A percentile compares a stretch with the other conserved stretches of the same genome.
Evolutionary conservation across 2,797 vertebrate genomes (phyloP).

Genomic region (Pelochelys cantorii): DNA sequence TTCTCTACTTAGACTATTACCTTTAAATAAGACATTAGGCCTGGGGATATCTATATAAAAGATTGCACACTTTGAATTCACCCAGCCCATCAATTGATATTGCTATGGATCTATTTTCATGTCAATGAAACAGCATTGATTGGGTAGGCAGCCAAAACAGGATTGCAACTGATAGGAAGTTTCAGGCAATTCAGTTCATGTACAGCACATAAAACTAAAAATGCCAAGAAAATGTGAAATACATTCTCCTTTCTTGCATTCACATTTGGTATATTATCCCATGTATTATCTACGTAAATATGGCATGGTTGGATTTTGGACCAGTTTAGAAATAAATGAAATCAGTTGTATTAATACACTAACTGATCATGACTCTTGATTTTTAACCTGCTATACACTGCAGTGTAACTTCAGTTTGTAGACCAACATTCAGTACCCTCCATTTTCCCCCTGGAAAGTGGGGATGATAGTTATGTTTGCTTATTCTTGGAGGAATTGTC

Average conservation of each 20-base stretch:
- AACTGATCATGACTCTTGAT: not conserved
- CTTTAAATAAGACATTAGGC: not conserved
- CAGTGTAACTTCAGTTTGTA: not conserved
- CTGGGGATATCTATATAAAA: not conserved
- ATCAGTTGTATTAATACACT: slow-evolving; percentile 9
- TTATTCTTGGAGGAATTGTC: not conserved
- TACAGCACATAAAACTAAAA: not conserved
- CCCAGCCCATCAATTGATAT: not conserved
- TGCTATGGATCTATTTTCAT: not conserved
- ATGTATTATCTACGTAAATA: slow-evolving; percentile 54
- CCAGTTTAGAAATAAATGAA: slow-evolving; percentile 67
- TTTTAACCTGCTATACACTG: not conserved
- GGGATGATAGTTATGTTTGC: not conserved
- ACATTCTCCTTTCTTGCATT: slow-evolving; percentile 7
- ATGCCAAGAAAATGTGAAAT: not conserved
- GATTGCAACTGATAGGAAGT: not conserved
- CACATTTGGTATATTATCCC: not conserved
- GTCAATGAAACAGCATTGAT: not conserved
- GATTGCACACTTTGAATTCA: not conserved
- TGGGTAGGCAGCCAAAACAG: not conserved
- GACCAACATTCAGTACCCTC: accelerated
- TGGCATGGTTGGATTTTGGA: slow-evolving; percentile 47
- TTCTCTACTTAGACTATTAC: not conserved
- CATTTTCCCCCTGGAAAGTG: not conserved
- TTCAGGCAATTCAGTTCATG: not conserved